Conservation (phyloP, 2,888 invertebrate species). For the Lordiphosa fenestrarum region DNA sequence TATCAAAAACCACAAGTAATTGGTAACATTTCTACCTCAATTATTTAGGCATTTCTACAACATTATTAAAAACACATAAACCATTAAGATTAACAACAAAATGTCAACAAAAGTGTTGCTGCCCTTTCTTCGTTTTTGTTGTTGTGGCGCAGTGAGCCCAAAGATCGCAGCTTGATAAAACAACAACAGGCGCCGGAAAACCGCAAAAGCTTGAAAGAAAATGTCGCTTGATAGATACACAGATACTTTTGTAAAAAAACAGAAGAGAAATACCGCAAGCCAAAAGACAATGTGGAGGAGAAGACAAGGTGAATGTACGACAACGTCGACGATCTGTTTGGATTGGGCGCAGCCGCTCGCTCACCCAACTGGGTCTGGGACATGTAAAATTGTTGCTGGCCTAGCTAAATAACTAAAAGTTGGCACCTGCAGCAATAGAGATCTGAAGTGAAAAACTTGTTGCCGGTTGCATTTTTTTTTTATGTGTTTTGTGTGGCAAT, state of each 20-base stretch:
- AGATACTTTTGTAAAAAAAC: constrained; percentile 8
- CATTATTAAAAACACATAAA: constrained; percentile 67
- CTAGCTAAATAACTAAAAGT: constrained; percentile 29
- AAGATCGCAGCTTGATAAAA: constrained; percentile 52
- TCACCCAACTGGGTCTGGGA: constrained; percentile 43
- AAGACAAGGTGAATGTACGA: constrained; percentile 56
- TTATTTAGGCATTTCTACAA: constrained; percentile 40
- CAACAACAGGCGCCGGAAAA: constrained; percentile 47
- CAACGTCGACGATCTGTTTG: constrained; percentile 27
- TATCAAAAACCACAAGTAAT: too few relatives aligned
- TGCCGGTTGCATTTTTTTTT: constrained; percentile 35
- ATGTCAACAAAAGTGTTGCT: constrained; percentile 19
- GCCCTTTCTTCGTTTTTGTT: neutral
- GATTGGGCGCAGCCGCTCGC: constrained; percentile 28
- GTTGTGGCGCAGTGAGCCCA: constrained; percentile 34
- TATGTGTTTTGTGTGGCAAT: constrained; percentile 15
- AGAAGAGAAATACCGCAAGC: constrained; percentile 49
- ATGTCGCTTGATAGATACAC: constrained; percentile 44
- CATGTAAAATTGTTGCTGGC: constrained; percentile 33
- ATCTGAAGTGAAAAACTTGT: constrained; percentile 30
- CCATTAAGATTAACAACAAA: constrained; percentile 31
- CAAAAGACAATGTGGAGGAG: constrained; percentile 21
- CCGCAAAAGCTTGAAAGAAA: constrained; percentile 50
- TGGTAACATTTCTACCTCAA: neutral
- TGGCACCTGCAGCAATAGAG: constrained; percentile 40